Evolutionary conservation across 2,888 invertebrate species (phyloP), one percentile per base, ranked within the genome.

Genomic region (Tachina lurida): DNA sequence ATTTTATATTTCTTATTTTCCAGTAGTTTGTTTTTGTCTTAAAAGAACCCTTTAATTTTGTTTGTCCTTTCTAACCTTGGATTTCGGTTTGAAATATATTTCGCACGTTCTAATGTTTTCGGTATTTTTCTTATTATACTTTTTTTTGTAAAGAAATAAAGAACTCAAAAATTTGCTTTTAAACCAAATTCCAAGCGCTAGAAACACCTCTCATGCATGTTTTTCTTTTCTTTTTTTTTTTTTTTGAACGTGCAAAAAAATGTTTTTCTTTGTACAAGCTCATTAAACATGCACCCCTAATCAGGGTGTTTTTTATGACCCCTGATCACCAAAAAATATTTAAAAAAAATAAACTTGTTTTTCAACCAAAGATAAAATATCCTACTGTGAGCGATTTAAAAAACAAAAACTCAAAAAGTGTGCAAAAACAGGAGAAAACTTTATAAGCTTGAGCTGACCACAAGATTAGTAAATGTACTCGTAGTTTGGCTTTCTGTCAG

Each of bases 171-270:
- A 62, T 76, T 52, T 62, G 19, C 71, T 77, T 47, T 13, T 47
- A 63, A 49, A 19, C 39, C 80, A 88, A 89, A 87, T 89, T 89
- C 91, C 88, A 89, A 91, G 90, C 90, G 90, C 89, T 89, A 89
- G 89, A 91, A 89, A 89, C 84, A 89, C 87, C 73, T 71, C 73
- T 71, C 52, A 19, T 54, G 13, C 47, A 56, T 67, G 22, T 56
- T 65, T 63, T 22, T 5, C 41, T 52, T 12, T 54, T 52, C 9
- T 54, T 62, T 19, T 4, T 49, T 22, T 13, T 15, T 22, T 19
- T 4, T 49, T 22, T 13, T 15, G n/a, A 31, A 56, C 7, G 17
- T 43, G 43, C 43, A 41, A 22, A 22, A 65, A 67, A 49, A 58
- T 62, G 1, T 70, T 5, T 65, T 80, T 63, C n/a, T 49, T 31